Conservation (phyloP, 2,888 invertebrate species). For the Polyommatus iphigenia region DNA sequence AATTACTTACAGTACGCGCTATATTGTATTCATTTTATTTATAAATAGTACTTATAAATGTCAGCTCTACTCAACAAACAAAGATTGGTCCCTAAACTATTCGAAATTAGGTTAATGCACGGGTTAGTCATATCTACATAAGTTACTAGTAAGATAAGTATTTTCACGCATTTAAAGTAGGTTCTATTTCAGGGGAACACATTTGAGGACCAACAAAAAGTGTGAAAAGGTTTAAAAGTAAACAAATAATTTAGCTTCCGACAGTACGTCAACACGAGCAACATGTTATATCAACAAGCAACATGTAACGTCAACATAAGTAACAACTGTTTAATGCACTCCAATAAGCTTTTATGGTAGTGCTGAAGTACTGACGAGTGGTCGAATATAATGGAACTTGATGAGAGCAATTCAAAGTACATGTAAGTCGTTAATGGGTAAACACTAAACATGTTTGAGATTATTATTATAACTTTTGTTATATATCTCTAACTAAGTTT, state of each 20-base stretch:
- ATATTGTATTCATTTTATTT: no score
- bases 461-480: slow-evolving; percentile 1
- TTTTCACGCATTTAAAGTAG: no score
- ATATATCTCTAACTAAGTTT: neutral
- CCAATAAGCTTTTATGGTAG: slow-evolving; percentile 42
- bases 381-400: slow-evolving; percentile 41
- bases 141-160: no score
- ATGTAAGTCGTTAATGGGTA: slow-evolving; percentile 16
- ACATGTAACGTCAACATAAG: slow-evolving; percentile 9
- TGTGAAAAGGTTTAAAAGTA: slow-evolving; percentile 8
- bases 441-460: slow-evolving; percentile 8
- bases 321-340: slow-evolving; percentile 29
- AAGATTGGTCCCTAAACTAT: no score
- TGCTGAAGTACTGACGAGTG: slow-evolving; percentile 40
- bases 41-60: no score
- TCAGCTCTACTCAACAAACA: no score
- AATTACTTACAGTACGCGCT: no score
- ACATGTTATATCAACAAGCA: slow-evolving; percentile 1
- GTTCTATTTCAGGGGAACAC: no score
- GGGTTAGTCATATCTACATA: no score
- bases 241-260: neutral
- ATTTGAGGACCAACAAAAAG: neutral
- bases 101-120: no score
- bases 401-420: slow-evolving; percentile 25
- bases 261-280: slow-evolving; percentile 11